A percentile compares a stretch with the other conserved stretches of the same genome.
Conservation (phyloP, 2,797 vertebrate genomes). For the Neopelma chrysocephalum region DNA sequence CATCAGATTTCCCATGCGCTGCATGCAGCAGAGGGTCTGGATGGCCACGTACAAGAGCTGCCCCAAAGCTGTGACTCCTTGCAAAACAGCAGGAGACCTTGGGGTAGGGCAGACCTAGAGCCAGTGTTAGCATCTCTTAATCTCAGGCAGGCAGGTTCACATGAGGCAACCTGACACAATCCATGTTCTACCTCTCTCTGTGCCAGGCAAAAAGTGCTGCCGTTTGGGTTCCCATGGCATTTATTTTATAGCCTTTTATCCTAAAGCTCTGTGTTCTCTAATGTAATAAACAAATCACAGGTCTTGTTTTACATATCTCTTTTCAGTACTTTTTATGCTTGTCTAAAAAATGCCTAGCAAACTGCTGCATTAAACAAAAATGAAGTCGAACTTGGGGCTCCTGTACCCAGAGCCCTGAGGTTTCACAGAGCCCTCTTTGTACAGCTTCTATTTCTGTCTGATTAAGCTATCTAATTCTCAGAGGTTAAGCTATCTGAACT, state of each 20-base stretch:
- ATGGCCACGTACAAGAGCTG: not conserved
- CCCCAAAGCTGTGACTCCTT: not conserved
- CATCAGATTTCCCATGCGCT: not conserved
- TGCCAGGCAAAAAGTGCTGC: not conserved
- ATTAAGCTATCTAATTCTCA: constrained; percentile 54
- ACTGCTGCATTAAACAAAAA: constrained; percentile 41
- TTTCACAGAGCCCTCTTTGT: constrained; percentile 24
- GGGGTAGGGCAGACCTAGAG: not conserved
- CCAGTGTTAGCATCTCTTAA: not conserved
- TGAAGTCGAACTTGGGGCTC: not conserved
- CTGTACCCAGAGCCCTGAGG: not conserved
- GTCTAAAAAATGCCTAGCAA: not conserved
- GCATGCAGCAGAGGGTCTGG: not conserved
- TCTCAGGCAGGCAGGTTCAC: not conserved
- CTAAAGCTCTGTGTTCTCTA: constrained; percentile 25
- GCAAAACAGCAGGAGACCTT: not conserved
- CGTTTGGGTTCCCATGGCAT: not conserved
- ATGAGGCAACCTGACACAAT: not conserved
- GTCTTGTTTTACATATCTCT: constrained; percentile 39
- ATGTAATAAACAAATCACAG: constrained; percentile 56
- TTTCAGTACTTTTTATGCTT: not conserved
- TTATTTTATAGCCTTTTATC: constrained; percentile 40
- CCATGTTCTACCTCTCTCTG: not conserved
- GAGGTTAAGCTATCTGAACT: constrained; percentile 43
- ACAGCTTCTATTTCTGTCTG: constrained; percentile 43